Conservation (phyloP, 2,113 vertebrate genomes). For the Cryptotis parvus region DNA sequence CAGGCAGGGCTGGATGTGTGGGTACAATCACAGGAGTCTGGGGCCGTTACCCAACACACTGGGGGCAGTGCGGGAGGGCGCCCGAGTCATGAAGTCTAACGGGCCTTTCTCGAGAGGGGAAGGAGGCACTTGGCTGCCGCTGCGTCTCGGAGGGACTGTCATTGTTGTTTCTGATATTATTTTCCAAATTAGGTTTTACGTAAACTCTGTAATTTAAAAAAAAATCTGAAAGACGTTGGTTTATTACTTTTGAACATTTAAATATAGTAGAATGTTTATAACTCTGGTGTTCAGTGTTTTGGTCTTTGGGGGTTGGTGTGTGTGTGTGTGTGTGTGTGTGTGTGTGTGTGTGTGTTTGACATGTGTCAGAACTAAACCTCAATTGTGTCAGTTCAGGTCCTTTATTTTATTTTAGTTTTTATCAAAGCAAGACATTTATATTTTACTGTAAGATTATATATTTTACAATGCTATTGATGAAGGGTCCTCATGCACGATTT, state of each 20-base stretch:
- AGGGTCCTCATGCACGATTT: no score
- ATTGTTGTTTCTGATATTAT: constrained; percentile 34
- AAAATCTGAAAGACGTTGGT: neutral
- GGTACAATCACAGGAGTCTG: no score
- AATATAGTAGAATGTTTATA: constrained; percentile 3
- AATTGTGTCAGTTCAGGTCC: neutral
- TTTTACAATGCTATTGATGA: no score
- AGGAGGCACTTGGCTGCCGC: neutral
- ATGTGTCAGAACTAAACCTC: no score
- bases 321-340: neutral
- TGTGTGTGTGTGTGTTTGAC: neutral
- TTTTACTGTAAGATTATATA: no score
- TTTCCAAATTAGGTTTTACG: constrained; percentile 4
- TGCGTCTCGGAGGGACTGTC: neutral
- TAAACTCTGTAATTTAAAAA: constrained; percentile 20
- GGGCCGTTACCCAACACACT: no score
- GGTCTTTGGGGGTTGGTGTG: neutral
- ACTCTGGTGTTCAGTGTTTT: neutral
- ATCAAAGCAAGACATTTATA: no score
- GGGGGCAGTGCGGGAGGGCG: neutral
- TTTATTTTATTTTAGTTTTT: no score
- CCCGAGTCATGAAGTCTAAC: neutral
- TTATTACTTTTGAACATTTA: constrained; percentile 35
- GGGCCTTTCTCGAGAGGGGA: neutral
- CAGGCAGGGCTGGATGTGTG: no score